Evolutionary conservation across 2,888 invertebrate genomes (phyloP).

Genomic region (Cryptophagus acutangulus): DNA sequence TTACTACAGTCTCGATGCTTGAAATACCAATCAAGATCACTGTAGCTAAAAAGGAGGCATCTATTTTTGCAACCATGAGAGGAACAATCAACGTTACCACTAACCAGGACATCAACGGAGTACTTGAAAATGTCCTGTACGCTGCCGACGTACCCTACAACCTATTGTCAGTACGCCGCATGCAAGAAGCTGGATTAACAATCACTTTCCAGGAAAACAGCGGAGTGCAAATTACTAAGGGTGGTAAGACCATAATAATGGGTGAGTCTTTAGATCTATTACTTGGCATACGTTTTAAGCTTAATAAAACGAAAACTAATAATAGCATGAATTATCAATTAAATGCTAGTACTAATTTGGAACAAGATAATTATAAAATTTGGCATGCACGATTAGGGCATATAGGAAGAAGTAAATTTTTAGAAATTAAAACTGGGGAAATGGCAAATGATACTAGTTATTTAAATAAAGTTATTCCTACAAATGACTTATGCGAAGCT

Average conservation of each 20-base stretch:
- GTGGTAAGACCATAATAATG: conserved; percentile 11
- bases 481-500: conserved; percentile 17
- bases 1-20: conserved; percentile 28
- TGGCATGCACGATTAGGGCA: conserved; percentile 18
- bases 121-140: conserved; percentile 28
- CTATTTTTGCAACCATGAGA: conserved; percentile 8
- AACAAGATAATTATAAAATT: conserved; percentile 9
- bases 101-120: conserved; percentile 22
- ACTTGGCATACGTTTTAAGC: conserved; percentile 4
- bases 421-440: conserved; percentile 11
- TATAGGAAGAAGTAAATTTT: conserved; percentile 15
- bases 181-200: conserved; percentile 18
- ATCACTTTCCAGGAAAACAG: conserved; percentile 16
- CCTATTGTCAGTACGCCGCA: conserved; percentile 28
- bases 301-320: too few species aligned
- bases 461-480: conserved; percentile 13
- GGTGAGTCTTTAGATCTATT: conserved; percentile 9
- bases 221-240: conserved; percentile 11
- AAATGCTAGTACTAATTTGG: too few species aligned
- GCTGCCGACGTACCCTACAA: conserved; percentile 36
- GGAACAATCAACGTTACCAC: conserved; percentile 28
- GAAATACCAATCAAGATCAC: conserved; percentile 13
- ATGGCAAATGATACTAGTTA: conserved; percentile 8
- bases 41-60: conserved; percentile 13
- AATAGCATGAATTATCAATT: too few species aligned